phyloP scores from a whole-genome alignment of 2,888 invertebrate genomes.

The Lagria hirta region DNA sequence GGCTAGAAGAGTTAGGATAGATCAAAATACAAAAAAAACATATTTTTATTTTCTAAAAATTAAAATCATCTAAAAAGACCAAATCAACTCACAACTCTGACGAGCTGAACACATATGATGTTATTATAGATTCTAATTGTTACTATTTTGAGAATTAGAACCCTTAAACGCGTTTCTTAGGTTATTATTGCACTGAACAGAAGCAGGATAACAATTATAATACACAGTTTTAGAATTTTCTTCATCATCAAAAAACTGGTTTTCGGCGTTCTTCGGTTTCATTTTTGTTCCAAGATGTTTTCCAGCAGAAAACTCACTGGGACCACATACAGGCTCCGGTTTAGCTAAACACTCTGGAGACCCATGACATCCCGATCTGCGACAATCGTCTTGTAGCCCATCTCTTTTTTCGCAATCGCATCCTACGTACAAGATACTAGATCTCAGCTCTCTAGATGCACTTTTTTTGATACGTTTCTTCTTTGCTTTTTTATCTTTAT shows the following conservation, averaged over 20 bases:
- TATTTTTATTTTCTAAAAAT: no score
- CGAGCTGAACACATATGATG: no score
- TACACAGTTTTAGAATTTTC: conserved; percentile 7
- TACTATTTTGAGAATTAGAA: no score
- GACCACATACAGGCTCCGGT: conserved; percentile 57
- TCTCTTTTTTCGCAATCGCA: conserved; percentile 64
- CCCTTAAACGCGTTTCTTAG: no score
- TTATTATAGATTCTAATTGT: no score
- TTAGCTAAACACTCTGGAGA: conserved; percentile 55
- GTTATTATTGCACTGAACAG: conserved; percentile 7
- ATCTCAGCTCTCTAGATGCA: conserved; percentile 59
- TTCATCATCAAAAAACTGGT: conserved; percentile 6
- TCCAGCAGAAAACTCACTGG: conserved; percentile 48
- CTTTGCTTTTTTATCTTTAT: conserved; percentile 18
- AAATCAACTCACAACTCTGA: no score
- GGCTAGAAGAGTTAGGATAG: no score
- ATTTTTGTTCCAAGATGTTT: conserved; percentile 45
- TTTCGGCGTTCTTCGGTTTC: conserved; percentile 9
- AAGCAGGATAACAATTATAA: conserved; percentile 21
- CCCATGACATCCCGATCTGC: conserved; percentile 57
- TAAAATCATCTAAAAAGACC: no score
- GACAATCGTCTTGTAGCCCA: conserved; percentile 63
- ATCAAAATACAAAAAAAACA: no score
- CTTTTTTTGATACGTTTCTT: conserved; percentile 49
- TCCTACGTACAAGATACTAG: conserved; percentile 57